Evolutionary conservation across 2,113 vertebrate species (phyloP).

Genomic region (Carlito syrichta): DNA sequence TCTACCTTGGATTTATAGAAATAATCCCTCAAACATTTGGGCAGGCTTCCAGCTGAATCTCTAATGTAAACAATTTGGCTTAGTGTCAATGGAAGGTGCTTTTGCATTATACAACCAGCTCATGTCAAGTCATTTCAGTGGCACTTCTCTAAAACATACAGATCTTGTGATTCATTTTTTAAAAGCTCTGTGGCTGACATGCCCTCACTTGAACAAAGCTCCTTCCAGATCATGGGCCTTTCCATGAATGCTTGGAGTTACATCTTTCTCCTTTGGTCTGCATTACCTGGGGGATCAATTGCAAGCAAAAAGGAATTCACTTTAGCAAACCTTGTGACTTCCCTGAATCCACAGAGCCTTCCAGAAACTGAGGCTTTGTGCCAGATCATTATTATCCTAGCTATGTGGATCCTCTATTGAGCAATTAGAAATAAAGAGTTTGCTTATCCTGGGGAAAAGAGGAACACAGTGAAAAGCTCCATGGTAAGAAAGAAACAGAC

Average conservation of each 20-base stretch:
- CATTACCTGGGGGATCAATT: slow-evolving; percentile 56
- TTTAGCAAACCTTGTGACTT: slow-evolving; percentile 70
- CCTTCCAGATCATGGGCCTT: slow-evolving; percentile 39
- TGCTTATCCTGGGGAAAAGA: slow-evolving; percentile 35
- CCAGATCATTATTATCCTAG: slow-evolving; percentile 53
- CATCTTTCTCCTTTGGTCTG: slow-evolving; percentile 56
- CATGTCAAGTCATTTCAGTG: slow-evolving; percentile 55
- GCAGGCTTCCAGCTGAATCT: slow-evolving; percentile 48
- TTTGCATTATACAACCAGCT: slow-evolving; percentile 53
- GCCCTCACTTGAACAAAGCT: slow-evolving; percentile 63
- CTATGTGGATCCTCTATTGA: slow-evolving; percentile 50
- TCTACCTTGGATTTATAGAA: slow-evolving; percentile 38
- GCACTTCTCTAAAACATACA: slow-evolving; percentile 30
- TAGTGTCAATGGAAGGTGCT: slow-evolving; percentile 55
- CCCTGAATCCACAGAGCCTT: slow-evolving; percentile 51
- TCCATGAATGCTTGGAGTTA: slow-evolving; percentile 10
- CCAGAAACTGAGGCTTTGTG: slow-evolving; percentile 43
- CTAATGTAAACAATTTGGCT: slow-evolving; percentile 44
- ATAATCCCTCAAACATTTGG: slow-evolving; percentile 46
- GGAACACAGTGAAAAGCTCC: slow-evolving; percentile 26
- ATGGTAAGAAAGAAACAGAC: background rate
- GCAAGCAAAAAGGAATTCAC: slow-evolving; percentile 59
- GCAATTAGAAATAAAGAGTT: slow-evolving; percentile 60
- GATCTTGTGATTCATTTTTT: slow-evolving; percentile 53
- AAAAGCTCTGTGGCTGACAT: slow-evolving; percentile 47